Evolutionary conservation across 53 echinoderm and acorn worm species (phyloP), one percentile per base, ranked within the genome.

Genomic region (Mesocentrotus franciscanus): DNA sequence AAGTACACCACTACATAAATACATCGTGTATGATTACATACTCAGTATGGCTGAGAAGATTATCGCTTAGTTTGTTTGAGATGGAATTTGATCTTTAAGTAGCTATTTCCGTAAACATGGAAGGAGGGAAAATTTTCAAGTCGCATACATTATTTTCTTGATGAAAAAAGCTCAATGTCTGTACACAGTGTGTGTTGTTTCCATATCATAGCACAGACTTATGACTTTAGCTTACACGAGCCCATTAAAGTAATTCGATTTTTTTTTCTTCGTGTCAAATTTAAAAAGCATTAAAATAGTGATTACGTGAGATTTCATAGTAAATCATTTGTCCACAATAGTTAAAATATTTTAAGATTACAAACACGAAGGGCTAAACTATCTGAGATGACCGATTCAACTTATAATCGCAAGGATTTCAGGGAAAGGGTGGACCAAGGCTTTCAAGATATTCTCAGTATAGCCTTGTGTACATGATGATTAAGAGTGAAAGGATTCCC

Each of bases 21-120:
- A 81, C 17, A 81, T 15, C 15, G 49, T 49, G 6, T 78, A 78
- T 81, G 33, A 32, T 74, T 81, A 20, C 36, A 16, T 39, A 18
- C 81, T 30, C 8, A 17, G 36, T 36, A 16, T 8, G 14, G 0
- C 74, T 42, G 79, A 42, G 15, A 17, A 75, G 7, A 75, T 32
- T 30, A 9, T 49, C n/a, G 75, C 29, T 68, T 18, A 30, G 24
- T 71, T 8, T 42, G 81, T 20, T 39, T 81, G 20, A 81, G 33
- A 42, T 42, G 81, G 22, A 18, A 39, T 76, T 76, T 10, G 76
- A 76, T 76, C 76, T 30, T 76, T 9, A 76, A 2, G 33, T 30
- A 32, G 33, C 17, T 81, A 81, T 81, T 81, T 81, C 81, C 81
- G 81, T 81, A 36, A 81, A 81, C 42, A 81, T 81, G 81, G 16